Evolutionary conservation across 2,797 vertebrate genomes (phyloP), one percentile per base, ranked within the genome.

Genomic region (Coreius guichenoti): DNA sequence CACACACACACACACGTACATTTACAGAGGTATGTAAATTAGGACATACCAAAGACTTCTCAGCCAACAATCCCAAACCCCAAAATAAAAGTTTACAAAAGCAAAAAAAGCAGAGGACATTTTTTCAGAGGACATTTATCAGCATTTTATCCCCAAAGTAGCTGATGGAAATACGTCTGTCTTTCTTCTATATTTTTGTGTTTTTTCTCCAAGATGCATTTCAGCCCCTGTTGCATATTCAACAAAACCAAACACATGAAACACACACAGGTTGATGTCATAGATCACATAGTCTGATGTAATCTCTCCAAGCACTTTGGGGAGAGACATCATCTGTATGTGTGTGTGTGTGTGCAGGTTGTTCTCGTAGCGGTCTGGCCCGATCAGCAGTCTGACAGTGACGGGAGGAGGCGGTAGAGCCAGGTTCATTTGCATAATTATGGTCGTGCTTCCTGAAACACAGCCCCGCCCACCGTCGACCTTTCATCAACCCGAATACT

Each of bases 401-500:
- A 94, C 90, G 51, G 16, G n/a, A 58, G 67, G 33, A 81, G 49
- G 67, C 89, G 91, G 94, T 92, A 84, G 92, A 90, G 93, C 89
- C 91, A 86, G 39, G 29, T 81, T 68, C 82, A 97, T 97, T 96
- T 96, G 93, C 96, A 97, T 97, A 96, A 97, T 97, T 95, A 91
- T 91, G 93, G 95, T 94, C 90, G 93, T 91, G 93, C 93, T 95
- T 96, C 95, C 96, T 94, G 95, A 95, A 91, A 95, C 93, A 93
- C 91, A 88, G 94, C 91, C 91, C 93, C 94, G 94, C 94, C 95
- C 96, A 95, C 95, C 92, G 94, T 94, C 95, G 95, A 96, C 96
- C 96, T 96, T 94, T 96, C 94, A 92, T 94, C 93, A 95, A 95
- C 95, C 95, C 94, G 95, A 96, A 95, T 96, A 94, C 94, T 94